phyloP scores from a whole-genome alignment of 2,888 invertebrate species.

The Tenthredo distinguenda region DNA sequence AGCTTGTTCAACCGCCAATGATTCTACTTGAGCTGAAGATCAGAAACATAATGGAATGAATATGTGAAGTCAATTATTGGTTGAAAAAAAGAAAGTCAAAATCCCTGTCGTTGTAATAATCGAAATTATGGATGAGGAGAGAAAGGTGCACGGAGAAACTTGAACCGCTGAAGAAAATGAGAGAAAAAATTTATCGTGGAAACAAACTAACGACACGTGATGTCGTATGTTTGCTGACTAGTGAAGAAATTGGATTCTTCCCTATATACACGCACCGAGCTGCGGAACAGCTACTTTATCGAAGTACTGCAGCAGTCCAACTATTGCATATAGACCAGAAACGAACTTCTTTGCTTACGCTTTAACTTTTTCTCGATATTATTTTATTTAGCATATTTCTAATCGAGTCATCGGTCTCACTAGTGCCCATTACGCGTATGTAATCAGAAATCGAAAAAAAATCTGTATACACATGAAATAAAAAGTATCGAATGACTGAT shows the following conservation, averaged over 20 bases:
- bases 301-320: neutral
- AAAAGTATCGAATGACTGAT: neutral
- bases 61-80: no score
- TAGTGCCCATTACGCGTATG: neutral
- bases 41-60: no score
- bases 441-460: neutral
- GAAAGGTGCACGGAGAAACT: no score
- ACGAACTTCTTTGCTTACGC: constrained; percentile 8
- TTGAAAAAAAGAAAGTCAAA: no score
- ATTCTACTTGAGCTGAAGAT: no score
- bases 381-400: neutral
- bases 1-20: no score
- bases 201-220: constrained; percentile 23
- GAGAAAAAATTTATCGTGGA: neutral
- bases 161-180: neutral
- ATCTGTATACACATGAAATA: neutral
- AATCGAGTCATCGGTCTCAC: neutral
- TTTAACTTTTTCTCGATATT: neutral
- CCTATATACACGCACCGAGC: constrained; percentile 4
- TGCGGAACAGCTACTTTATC: neutral
- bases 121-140: no score
- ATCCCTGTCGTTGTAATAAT: no score
- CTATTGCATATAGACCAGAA: neutral
- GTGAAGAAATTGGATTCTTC: constrained; percentile 18
- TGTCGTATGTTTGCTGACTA: constrained; percentile 32